Conservation (phyloP, 2,797 vertebrate species). For the Gobio occitaniae region DNA sequence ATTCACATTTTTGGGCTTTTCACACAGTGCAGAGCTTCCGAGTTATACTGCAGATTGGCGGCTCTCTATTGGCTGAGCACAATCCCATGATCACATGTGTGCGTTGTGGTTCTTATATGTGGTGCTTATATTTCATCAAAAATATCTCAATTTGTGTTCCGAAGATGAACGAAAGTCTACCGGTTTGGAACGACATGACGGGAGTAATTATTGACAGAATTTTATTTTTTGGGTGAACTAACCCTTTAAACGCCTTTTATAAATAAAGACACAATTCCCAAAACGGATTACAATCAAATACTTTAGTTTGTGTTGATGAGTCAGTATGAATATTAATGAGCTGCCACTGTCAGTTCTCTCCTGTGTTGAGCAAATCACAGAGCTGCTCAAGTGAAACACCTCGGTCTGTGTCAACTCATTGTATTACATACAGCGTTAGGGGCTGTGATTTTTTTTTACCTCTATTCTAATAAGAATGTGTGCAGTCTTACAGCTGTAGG, state of each 20-base stretch:
- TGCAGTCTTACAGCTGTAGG: not conserved
- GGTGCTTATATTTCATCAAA: no score
- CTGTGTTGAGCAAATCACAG: not conserved
- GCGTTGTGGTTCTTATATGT: no score
- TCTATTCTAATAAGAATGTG: not conserved
- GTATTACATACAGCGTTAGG: not conserved
- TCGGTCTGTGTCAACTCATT: not conserved
- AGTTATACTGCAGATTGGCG: no score
- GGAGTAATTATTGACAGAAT: no score
- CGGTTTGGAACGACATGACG: no score
- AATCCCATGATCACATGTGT: no score
- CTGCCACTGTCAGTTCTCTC: conserved; percentile 16
- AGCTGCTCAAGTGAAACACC: conserved; percentile 16
- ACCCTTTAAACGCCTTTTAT: not conserved
- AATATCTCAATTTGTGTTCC: no score
- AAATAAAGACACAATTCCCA: not conserved
- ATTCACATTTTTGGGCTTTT: no score
- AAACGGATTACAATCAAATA: not conserved
- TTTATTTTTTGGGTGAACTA: no score
- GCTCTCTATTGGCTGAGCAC: no score
- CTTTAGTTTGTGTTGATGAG: not conserved
- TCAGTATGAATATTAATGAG: conserved; percentile 5
- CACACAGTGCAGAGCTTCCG: no score
- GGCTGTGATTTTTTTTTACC: not conserved
- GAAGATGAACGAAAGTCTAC: no score